These are phyloP conservation scores for Salpingus planirostris DNA, from an alignment of 2,888 invertebrate species.

Conservation along the genomic window DNA sequence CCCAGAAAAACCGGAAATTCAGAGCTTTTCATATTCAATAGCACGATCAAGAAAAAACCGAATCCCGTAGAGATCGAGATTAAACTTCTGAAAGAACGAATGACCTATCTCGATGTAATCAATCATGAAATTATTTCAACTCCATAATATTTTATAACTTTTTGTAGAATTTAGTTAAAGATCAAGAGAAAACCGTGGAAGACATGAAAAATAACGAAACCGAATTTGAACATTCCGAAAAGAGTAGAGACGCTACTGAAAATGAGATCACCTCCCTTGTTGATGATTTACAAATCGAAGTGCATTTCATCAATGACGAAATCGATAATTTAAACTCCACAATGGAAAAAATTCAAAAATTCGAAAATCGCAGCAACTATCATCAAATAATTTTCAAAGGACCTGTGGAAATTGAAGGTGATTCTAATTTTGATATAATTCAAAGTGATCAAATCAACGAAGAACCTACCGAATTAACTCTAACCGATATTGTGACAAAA, in stretches of 20 bases:
- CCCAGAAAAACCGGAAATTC: constrained; percentile 23
- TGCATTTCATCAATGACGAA: too few species aligned
- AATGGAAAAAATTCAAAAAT: not conserved
- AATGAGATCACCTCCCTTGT: too few species aligned
- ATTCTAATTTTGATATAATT: constrained; percentile 25
- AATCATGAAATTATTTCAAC: too few species aligned
- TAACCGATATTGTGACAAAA: constrained; percentile 25
- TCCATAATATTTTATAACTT: too few species aligned
- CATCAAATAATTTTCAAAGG: constrained; percentile 33
- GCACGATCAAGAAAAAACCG: constrained; percentile 24
- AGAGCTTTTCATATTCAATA: constrained; percentile 30
- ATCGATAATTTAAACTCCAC: too few species aligned
- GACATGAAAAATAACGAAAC: too few species aligned
- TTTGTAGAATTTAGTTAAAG: constrained; percentile 2
- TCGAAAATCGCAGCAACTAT: not conserved
- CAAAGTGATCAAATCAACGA: constrained; percentile 30
- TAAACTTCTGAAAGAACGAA: too few species aligned
- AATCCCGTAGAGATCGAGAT: constrained; percentile 31
- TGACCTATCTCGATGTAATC: too few species aligned
- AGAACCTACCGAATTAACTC: constrained; percentile 25
- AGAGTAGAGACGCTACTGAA: too few species aligned
- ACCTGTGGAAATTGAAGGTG: constrained; percentile 29
- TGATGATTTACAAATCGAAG: too few species aligned
- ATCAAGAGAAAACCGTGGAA: constrained; percentile 10
- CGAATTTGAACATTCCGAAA: too few species aligned